phyloP scores from a whole-genome alignment of 2,113 vertebrate species.

The Nothocercus nigrocapillus region DNA sequence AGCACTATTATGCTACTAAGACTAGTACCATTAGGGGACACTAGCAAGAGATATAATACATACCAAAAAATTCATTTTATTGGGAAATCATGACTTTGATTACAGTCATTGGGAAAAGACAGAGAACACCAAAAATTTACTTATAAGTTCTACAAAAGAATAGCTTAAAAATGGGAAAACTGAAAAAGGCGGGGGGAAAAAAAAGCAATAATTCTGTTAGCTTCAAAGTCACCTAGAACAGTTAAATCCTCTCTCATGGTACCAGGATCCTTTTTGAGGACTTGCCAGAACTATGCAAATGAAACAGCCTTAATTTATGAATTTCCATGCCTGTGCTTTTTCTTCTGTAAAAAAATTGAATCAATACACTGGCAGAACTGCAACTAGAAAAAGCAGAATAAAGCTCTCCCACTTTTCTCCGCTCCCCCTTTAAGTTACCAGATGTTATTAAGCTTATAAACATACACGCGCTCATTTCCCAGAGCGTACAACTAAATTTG shows the following conservation, averaged over 20 bases:
- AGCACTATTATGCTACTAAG: not conserved
- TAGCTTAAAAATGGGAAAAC: not conserved
- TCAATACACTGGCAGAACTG: not conserved
- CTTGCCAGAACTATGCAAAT: fast-evolving
- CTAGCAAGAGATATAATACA: not conserved
- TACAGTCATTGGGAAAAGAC: not conserved
- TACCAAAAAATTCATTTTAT: not conserved
- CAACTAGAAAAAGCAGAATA: not conserved
- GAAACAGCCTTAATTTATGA: not conserved
- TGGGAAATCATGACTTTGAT: not conserved
- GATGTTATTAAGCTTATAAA: not conserved
- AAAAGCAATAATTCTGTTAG: not conserved
- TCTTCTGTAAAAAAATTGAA: not conserved
- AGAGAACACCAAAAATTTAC: not conserved
- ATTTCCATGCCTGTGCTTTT: not conserved
- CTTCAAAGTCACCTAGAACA: not conserved
- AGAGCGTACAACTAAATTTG: not conserved
- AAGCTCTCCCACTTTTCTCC: not conserved
- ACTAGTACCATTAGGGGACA: not conserved
- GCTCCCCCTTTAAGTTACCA: not conserved
- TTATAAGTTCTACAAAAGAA: not conserved
- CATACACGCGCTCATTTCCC: not conserved
- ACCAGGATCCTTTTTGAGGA: not conserved
- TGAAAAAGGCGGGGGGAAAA: not conserved
- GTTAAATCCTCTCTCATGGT: not conserved